Conservation (phyloP, 2,888 invertebrate genomes). For the Luffia ferchaultella region DNA sequence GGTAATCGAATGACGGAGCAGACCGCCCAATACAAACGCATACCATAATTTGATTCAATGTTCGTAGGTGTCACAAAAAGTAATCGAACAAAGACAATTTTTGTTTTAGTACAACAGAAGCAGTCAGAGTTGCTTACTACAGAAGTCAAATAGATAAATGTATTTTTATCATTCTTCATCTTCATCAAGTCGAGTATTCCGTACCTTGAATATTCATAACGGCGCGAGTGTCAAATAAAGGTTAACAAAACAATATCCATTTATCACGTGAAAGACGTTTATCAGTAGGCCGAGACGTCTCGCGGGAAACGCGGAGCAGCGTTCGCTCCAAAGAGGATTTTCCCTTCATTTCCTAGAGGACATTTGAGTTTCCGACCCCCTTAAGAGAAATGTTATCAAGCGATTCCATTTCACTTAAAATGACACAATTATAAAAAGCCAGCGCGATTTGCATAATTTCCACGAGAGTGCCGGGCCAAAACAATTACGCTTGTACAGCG, state of each 20-base stretch:
- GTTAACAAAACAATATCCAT: neutral
- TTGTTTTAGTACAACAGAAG: no score
- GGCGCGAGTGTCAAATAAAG: neutral
- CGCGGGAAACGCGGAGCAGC: neutral
- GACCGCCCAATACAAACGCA: no score
- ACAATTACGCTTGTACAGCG: neutral
- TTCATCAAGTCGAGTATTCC: neutral
- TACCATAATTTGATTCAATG: no score
- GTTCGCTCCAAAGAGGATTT: conserved; percentile 22
- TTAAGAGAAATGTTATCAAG: conserved; percentile 35
- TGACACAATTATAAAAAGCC: conserved; percentile 18
- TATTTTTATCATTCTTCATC: neutral
- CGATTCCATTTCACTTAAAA: conserved; percentile 26
- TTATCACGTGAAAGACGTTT: neutral
- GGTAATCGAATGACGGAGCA: no score
- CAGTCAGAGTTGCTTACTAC: no score
- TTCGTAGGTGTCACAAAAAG: no score
- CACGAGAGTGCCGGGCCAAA: neutral
- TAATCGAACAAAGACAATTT: no score
- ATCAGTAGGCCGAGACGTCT: neutral
- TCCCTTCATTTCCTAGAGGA: conserved; percentile 42
- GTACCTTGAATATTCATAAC: neutral
- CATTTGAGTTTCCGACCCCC: conserved; percentile 38
- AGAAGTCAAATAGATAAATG: no score
- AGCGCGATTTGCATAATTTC: conserved; percentile 6